phyloP scores from a whole-genome alignment of 1,140 invertebrate species.

The Colletes latitarsis region DNA sequence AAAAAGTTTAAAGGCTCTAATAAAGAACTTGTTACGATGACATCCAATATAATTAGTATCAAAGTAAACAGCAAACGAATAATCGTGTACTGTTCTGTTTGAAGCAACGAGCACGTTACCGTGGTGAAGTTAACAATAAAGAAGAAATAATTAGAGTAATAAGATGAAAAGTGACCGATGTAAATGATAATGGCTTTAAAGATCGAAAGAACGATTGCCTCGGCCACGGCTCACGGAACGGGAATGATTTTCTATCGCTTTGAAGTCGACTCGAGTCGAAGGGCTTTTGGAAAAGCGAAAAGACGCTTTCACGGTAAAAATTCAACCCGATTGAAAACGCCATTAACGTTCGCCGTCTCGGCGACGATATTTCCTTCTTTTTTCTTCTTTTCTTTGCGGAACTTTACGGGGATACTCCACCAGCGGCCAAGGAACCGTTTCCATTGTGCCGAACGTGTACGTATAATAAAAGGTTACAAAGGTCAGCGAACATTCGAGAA shows the following conservation, averaged over 20 bases:
- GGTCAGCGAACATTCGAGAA: constrained; percentile 30
- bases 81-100: neutral
- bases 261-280: neutral
- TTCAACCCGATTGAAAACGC: neutral
- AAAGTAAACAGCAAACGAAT: too few species aligned
- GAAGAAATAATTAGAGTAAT: neutral
- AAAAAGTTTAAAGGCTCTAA: too few species aligned
- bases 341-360: constrained; percentile 38
- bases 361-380: constrained; percentile 12
- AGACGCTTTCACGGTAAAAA: neutral
- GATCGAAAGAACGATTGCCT: neutral
- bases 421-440: constrained; percentile 1
- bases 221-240: neutral
- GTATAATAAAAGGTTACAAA: constrained; percentile 37
- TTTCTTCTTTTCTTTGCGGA: neutral
- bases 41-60: too few species aligned
- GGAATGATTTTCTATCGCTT: neutral
- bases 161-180: neutral
- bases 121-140: neutral
- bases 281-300: neutral
- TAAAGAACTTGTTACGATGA: too few species aligned
- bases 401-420: neutral
- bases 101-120: neutral
- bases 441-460: constrained; percentile 23
- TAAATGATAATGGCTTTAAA: neutral